Percentiles rank a stretch among this genome's conserved stretches.
These are phyloP conservation scores for Pangasius mekongensis DNA, from an alignment of 2,797 vertebrate genomes.

Conservation along the genomic window DNA sequence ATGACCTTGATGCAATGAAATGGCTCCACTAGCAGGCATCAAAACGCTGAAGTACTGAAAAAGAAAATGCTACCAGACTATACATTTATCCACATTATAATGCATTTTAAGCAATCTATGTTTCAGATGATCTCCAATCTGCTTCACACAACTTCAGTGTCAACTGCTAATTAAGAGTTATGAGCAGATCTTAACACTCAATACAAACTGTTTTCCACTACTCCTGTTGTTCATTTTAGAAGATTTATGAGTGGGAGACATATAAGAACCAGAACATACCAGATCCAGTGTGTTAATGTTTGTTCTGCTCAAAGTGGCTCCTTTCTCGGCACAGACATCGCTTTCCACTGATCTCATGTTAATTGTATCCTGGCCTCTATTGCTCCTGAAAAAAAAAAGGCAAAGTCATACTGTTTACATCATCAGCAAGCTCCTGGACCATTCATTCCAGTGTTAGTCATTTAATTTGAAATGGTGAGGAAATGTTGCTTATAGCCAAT, in stretches of 20 bases:
- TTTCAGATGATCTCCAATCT: not conserved
- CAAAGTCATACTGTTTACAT: constrained; percentile 61
- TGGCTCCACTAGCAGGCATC: not conserved
- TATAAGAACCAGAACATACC: constrained; percentile 26
- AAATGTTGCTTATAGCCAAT: constrained; percentile 34
- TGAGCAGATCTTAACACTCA: not conserved
- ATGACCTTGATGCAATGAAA: not conserved
- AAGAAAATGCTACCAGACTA: not conserved
- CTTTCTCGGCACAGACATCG: constrained; percentile 40
- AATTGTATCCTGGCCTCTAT: constrained; percentile 63
- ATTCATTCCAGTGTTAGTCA: constrained; percentile 55
- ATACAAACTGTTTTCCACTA: not conserved
- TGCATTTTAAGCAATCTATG: not conserved
- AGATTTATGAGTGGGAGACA: constrained; percentile 24
- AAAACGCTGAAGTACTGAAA: not conserved
- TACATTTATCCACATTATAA: not conserved
- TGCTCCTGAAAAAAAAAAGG: constrained; percentile 46
- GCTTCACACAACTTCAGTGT: not conserved
- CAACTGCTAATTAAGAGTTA: not conserved
- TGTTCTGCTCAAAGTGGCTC: constrained; percentile 17
- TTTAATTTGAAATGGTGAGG: constrained; percentile 19
- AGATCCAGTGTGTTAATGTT: constrained; percentile 20
- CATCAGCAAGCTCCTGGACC: constrained; percentile 49
- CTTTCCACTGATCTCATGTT: constrained; percentile 65
- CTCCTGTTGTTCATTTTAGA: constrained; percentile 1